Base-by-base conservation (phyloP, 2,113 vertebrate species). In the Trichechus manatus region DNA sequence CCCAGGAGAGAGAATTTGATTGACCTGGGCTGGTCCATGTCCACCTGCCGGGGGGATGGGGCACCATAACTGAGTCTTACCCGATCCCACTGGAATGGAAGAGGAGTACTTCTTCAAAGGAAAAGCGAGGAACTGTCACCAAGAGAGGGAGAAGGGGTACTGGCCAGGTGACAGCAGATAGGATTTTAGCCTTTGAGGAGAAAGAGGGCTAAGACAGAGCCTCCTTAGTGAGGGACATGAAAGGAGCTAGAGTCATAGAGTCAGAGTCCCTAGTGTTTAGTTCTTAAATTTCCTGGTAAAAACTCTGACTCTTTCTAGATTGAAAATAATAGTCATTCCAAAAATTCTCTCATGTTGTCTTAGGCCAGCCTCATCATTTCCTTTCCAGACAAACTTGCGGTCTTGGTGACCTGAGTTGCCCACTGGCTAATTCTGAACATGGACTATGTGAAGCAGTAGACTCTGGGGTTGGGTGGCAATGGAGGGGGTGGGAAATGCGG, bases 401-500 rank as follows among this genome's bases (percentile, higher is more conserved):
- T 81, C 53, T 74, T 61, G 59, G 19, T 61, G 59, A 61, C 17
- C 6, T 42, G 82, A 29, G 39, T 50, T 72, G 78, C 10, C 39
- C 6, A 0, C 33, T 79, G 89, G 36, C 3, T 86, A 39, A 53
- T 47, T 74, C 63, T 61, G 20, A 64, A 70, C 14, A 10, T 19
- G 36, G 59, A 23, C 36, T 68, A 3, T 29, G 9, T 9, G 20
- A 81, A 59, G 25, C 56, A 8, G 15, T 0, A 42, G 68, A 44
- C 1, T 23, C 4, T 64, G 92, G 56, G 19, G 3, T 1, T 17
- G 0, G 14, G 29, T 44, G 19, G 9, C 19, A 13, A 19, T 9
- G 4, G 44, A 0, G 10, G 5, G 36, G 29, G 1, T 56, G 9
- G 20, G 36, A n/a, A 4, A 39, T 22, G 59, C 6, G 2, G 7